Evolutionary conservation across 35 echinoderm and acorn worm genomes (phyloP).

Genomic region (Apostichopus californicus): DNA sequence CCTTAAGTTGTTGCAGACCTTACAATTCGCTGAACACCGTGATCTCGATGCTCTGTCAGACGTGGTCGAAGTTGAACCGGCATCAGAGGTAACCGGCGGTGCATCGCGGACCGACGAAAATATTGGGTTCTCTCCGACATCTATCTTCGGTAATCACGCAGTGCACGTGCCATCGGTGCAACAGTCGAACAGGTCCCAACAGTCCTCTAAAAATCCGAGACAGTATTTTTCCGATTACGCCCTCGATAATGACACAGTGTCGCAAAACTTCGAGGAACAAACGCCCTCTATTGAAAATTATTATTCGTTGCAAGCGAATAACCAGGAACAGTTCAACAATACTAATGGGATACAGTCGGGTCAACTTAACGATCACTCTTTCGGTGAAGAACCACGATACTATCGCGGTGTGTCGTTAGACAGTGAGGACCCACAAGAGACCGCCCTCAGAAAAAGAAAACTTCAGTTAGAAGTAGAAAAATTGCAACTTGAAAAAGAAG

Average conservation of each 20-base stretch:
- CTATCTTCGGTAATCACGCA: background rate
- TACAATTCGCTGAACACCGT: conserved; percentile 1
- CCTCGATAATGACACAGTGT: conserved; percentile 7
- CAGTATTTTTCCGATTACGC: conserved; percentile 14
- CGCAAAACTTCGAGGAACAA: conserved; percentile 39
- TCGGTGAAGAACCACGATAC: conserved; percentile 18
- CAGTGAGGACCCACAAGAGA: conserved; percentile 25
- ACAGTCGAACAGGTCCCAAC: background rate
- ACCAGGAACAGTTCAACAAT: conserved; percentile 5
- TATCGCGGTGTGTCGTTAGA: background rate
- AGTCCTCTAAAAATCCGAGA: conserved; percentile 3
- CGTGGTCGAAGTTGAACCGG: background rate
- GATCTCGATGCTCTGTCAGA: conserved; percentile 32
- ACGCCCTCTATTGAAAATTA: conserved; percentile 41
- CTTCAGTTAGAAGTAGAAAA: conserved; percentile 52
- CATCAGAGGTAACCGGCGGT: background rate
- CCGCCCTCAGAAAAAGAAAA: conserved; percentile 1
- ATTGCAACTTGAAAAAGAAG: conserved; percentile 42
- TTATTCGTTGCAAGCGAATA: conserved; percentile 3
- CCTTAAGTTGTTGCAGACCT: conserved; percentile 14
- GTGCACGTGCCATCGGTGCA: background rate
- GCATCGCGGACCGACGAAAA: background rate
- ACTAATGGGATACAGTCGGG: background rate
- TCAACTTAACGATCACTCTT: background rate
- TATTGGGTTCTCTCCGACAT: conserved; percentile 16